Conservation (phyloP, 2,797 vertebrate genomes). For the Chanos chanos region DNA sequence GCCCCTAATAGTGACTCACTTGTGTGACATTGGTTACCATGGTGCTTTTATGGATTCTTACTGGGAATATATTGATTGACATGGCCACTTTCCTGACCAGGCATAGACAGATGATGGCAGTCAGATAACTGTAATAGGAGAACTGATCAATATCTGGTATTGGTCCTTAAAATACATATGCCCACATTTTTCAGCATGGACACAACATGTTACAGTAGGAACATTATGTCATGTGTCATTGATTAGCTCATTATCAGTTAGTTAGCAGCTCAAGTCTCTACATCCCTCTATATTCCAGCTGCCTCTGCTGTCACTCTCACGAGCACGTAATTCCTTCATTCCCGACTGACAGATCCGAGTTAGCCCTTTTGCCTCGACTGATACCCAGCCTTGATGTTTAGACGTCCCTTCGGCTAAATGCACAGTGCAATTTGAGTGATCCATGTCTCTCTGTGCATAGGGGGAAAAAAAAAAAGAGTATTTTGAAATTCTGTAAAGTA, state of each 20-base stretch:
- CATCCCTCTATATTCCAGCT: no score
- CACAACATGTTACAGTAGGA: not conserved
- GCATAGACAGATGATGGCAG: constrained; percentile 19
- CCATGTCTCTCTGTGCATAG: no score
- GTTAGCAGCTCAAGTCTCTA: not conserved
- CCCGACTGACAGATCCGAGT: no score
- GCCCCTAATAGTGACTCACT: constrained; percentile 5
- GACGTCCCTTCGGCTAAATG: no score
- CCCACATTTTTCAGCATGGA: not conserved
- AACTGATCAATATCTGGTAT: constrained; percentile 1
- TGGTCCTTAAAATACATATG: not conserved
- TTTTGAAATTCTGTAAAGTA: no score
- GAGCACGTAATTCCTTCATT: no score
- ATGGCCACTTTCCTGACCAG: constrained; percentile 22
- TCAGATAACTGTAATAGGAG: constrained; percentile 3
- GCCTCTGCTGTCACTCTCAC: no score
- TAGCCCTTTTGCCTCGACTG: no score
- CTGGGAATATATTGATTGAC: constrained; percentile 23
- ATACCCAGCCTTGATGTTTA: no score
- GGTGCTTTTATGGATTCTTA: constrained; percentile 24
- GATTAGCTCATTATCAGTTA: not conserved
- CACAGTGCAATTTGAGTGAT: no score
- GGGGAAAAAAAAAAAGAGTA: no score
- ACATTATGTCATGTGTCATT: not conserved
- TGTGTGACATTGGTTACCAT: constrained; percentile 18